Conservation (phyloP, 2,113 vertebrate species). For the Chloropsis hardwickii region DNA sequence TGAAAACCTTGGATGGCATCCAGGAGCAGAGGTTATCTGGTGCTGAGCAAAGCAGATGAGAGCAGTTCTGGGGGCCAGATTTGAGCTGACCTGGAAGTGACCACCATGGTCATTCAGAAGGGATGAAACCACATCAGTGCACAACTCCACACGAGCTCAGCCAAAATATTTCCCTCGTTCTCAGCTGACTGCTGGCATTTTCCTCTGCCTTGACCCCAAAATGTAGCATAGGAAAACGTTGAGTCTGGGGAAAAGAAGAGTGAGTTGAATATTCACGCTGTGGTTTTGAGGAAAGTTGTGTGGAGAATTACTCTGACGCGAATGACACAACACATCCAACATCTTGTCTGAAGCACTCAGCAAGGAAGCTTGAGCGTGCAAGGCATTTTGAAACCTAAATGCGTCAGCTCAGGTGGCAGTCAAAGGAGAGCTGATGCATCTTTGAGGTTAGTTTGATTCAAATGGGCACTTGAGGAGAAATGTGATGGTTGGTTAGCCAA, state of each 20-base stretch:
- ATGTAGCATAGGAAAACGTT: accelerated
- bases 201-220: not conserved
- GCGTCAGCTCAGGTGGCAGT: not conserved
- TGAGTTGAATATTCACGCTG: constrained; percentile 16
- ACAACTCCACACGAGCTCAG: accelerated
- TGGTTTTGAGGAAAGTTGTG: not conserved
- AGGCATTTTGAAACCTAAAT: constrained; percentile 2
- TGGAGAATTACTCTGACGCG: not conserved
- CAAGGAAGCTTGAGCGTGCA: not conserved
- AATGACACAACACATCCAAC: constrained; percentile 26
- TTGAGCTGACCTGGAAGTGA: not conserved
- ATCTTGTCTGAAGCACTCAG: not conserved
- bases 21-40: not conserved
- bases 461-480: constrained; percentile 45
- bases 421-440: not conserved
- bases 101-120: not conserved
- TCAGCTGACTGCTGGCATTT: not conserved
- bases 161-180: not conserved
- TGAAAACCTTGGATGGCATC: not conserved
- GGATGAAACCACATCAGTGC: not conserved
- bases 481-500: constrained; percentile 40
- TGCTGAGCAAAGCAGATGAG: not conserved
- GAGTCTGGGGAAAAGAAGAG: not conserved
- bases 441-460: constrained; percentile 38
- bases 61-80: not conserved